Percentiles rank a stretch among this genome's conserved stretches.
These are phyloP conservation scores for Nephrotoma appendiculata DNA, from an alignment of 2,888 invertebrate genomes.

Conservation along the genomic window DNA sequence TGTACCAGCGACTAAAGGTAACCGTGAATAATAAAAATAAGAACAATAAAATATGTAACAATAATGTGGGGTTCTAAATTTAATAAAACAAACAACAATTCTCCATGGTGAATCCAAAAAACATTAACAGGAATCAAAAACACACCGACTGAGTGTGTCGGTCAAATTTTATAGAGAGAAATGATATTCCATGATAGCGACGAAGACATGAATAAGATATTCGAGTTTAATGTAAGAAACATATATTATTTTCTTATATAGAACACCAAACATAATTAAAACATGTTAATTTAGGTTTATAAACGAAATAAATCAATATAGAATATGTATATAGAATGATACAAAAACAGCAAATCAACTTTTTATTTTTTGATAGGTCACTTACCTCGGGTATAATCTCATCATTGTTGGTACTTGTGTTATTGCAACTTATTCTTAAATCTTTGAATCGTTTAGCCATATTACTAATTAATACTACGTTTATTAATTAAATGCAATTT, in stretches of 20 bases:
- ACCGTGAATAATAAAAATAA: neutral
- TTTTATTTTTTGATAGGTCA: slow-evolving; percentile 13
- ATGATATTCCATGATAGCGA: neutral
- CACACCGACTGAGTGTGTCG: neutral
- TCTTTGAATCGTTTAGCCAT: slow-evolving; percentile 11
- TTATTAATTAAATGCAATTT: neutral
- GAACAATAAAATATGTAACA: neutral
- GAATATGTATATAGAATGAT: neutral
- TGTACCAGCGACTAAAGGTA: neutral
- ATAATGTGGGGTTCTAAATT: neutral
- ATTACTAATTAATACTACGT: neutral
- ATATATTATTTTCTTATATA: neutral
- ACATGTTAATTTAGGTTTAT: neutral
- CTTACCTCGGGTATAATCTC: slow-evolving; percentile 15
- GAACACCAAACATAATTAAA: neutral
- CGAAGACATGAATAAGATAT: neutral
- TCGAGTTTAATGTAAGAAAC: neutral
- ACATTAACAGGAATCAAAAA: neutral
- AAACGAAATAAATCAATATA: neutral
- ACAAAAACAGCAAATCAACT: neutral
- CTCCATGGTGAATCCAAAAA: neutral
- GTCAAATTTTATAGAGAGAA: neutral
- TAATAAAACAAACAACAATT: neutral
- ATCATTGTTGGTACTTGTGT: slow-evolving; percentile 5
- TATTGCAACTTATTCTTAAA: neutral